These are phyloP conservation scores for Cylindroiulus punctatus DNA, from an alignment of 2,888 invertebrate genomes.

Conservation along the genomic window DNA sequence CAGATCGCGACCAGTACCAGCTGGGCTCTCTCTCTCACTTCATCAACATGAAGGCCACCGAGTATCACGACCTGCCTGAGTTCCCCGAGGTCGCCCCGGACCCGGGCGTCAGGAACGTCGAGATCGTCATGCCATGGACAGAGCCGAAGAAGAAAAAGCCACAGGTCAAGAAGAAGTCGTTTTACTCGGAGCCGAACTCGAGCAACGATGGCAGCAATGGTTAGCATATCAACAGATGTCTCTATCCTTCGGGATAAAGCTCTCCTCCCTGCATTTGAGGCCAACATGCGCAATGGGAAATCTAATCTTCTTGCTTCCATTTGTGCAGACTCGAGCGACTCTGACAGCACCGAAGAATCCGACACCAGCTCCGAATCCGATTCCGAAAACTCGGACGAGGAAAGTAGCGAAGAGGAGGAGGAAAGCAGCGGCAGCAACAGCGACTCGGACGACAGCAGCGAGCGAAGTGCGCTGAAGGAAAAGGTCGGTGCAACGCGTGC, in stretches of 20 bases:
- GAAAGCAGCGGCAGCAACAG: constrained; percentile 60
- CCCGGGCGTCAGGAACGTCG: constrained; percentile 80
- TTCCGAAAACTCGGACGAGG: constrained; percentile 30
- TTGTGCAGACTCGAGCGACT: constrained; percentile 11
- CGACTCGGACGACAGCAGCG: constrained; percentile 59
- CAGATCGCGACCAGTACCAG: constrained; percentile 87
- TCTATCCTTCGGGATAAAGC: too few species aligned
- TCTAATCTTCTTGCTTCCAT: background rate
- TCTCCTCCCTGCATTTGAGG: too few species aligned
- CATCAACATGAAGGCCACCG: constrained; percentile 83
- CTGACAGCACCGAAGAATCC: background rate
- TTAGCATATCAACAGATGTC: background rate
- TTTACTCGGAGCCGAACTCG: constrained; percentile 72
- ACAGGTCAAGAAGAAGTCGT: constrained; percentile 71
- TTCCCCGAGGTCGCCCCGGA: constrained; percentile 83
- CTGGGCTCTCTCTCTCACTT: constrained; percentile 96
- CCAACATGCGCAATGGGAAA: too few species aligned
- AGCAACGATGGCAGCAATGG: constrained; percentile 57
- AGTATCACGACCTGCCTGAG: constrained; percentile 87
- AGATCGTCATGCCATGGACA: constrained; percentile 64
- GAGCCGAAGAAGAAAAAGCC: constrained; percentile 60
- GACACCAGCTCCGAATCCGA: constrained; percentile 49
- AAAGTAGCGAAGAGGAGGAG: constrained; percentile 62
- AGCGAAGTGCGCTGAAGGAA: constrained; percentile 58
- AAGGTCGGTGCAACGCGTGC: background rate